These are phyloP conservation scores for Diorhabda carinulata DNA, from an alignment of 1,140 invertebrate species.

Conservation along the genomic window DNA sequence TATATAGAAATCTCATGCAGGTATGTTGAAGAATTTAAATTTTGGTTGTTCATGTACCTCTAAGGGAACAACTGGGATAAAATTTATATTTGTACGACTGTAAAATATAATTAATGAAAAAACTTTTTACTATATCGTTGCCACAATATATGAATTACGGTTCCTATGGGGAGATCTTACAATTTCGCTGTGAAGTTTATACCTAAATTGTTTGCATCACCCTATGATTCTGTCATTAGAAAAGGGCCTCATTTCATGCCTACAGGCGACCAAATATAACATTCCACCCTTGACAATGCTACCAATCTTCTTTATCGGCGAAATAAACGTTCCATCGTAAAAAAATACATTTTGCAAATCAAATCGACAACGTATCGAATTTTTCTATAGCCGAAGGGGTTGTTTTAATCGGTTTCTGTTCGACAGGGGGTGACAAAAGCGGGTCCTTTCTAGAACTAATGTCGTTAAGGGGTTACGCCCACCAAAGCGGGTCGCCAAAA, in stretches of 20 bases:
- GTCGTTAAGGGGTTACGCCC: constrained; percentile 23
- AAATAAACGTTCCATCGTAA: constrained; percentile 20
- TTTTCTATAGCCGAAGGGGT: constrained; percentile 35
- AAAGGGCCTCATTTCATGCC: constrained; percentile 26
- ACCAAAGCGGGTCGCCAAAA: constrained; percentile 5
- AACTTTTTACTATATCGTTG: constrained; percentile 3
- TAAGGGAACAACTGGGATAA: no score
- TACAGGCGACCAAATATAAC: constrained; percentile 24
- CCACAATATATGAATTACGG: constrained; percentile 25
- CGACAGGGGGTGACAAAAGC: constrained; percentile 30
- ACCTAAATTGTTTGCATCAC: constrained; percentile 23
- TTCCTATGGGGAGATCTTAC: constrained; percentile 26
- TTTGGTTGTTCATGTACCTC: no score
- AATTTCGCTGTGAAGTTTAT: constrained; percentile 23
- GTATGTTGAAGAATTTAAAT: no score
- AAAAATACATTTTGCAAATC: constrained; percentile 38
- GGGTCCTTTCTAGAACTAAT: constrained; percentile 24
- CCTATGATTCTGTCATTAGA: constrained; percentile 39
- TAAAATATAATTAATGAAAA: constrained; percentile 28
- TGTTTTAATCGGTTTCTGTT: constrained; percentile 40
- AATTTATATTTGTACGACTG: no score
- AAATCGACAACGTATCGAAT: constrained; percentile 38
- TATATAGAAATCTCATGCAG: no score
- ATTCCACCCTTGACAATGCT: constrained; percentile 6
- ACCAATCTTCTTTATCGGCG: constrained; percentile 14